phyloP scores from a whole-genome alignment of 2,113 vertebrate species.

The Calidris pygmaea region DNA sequence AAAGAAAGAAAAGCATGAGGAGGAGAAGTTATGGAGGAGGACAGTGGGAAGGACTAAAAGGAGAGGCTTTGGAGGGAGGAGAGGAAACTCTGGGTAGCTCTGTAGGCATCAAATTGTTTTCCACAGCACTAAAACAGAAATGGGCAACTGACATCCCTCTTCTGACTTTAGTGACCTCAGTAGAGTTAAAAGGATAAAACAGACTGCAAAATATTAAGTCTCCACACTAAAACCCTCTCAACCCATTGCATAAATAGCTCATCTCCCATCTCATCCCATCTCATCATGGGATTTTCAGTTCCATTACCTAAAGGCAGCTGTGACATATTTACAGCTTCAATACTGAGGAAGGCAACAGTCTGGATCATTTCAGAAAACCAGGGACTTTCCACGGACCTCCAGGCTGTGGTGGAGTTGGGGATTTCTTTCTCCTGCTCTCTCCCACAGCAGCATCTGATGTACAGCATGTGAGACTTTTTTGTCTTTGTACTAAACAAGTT shows the following conservation, averaged over 20 bases:
- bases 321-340: not conserved
- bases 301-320: not conserved
- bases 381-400: rapidly evolving
- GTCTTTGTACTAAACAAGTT: not conserved
- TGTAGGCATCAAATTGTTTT: constrained; percentile 35
- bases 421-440: not conserved
- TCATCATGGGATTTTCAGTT: not conserved
- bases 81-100: constrained; percentile 34
- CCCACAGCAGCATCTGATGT: not conserved
- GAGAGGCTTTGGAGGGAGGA: constrained; percentile 12
- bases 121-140: constrained; percentile 45
- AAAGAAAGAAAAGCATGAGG: constrained; percentile 52
- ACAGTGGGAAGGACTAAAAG: not conserved
- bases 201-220: not conserved
- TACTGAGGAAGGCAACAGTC: not conserved
- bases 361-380: not conserved
- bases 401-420: not conserved
- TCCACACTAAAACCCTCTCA: constrained; percentile 37
- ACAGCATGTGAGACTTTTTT: not conserved
- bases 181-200: not conserved
- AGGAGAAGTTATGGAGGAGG: constrained; percentile 26
- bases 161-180: constrained; percentile 6
- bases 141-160: constrained; percentile 9
- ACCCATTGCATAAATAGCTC: not conserved
- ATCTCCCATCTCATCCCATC: no score